Evolutionary conservation across 1,140 invertebrate genomes (phyloP), one percentile per base, ranked within the genome.

Genomic region (Myzus persicae): DNA sequence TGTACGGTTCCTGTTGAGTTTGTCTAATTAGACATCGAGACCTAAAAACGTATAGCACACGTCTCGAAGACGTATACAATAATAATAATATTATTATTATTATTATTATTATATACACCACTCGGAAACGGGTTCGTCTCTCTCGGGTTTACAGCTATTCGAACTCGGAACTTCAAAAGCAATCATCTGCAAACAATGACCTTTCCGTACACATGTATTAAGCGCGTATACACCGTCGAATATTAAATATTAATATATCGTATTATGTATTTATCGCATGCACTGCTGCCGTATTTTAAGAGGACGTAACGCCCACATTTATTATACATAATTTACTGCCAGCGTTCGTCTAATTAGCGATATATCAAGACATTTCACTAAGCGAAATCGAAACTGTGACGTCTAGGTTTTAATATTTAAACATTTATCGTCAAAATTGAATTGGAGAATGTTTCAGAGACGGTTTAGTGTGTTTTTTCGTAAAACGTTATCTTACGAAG

Each of bases 1-100:
- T n/a, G n/a, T n/a, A 11, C 14, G 84, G 84, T 87, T 87, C 84
- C 40, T n/a, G 84, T 87, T 87, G 84, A 87, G 84, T 44, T 87
- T 87, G 84, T 48, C 85, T 89, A 89, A 89, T 89, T 89, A 51
- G 18, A 89, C n/a, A 22, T 26, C 36, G 46, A 89, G 4, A 51
- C 36, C 22, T 36, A 89, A 89, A 51, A 89, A 9, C n/a, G n/a
- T 51, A 36, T 48, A 11, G 87, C 46, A 38, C 44, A n/a, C 59
- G 14, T 38, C 84, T 14, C 46, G n/a, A 51, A 89, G 31, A 51
- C n/a, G 46, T 1, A 4, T 87, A 51, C 20, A 87, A 46, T 8
- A n/a, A 20, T n/a, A 26, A 14, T 44, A 87, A 9, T 88, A 48
- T n/a, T 20, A 44, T 85, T 31, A 31, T 85, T n/a, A n/a, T n/a